Evolutionary conservation across 2,797 vertebrate species (phyloP).

Genomic region (Arctocebus calabarensis): DNA sequence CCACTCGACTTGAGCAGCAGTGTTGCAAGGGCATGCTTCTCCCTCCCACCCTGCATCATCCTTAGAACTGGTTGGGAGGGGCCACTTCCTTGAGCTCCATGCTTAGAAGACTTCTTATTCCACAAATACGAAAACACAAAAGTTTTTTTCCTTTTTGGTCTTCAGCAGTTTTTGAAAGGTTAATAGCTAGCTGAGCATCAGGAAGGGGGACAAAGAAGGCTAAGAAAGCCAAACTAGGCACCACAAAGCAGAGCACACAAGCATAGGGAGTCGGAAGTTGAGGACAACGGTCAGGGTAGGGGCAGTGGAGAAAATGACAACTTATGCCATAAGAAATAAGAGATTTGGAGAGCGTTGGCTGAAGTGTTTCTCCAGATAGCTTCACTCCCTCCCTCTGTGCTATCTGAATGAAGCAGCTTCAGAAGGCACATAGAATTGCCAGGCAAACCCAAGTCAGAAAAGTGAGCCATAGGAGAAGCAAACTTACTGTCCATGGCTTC

Average conservation of each 20-base stretch:
- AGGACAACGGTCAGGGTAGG: not conserved
- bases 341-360: not conserved
- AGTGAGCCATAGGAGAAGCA: not conserved
- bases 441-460: not conserved
- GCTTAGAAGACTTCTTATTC: not conserved
- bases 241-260: not conserved
- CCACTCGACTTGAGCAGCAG: not conserved
- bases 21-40: not conserved
- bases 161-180: conserved; percentile 9
- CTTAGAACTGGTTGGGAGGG: not conserved
- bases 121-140: conserved; percentile 17
- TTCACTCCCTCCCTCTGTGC: not conserved
- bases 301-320: not conserved
- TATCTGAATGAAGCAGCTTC: not conserved
- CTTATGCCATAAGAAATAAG: not conserved
- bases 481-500: not conserved
- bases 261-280: not conserved
- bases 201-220: not conserved
- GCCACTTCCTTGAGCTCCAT: not conserved
- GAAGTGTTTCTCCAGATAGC: not conserved
- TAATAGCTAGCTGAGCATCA: not conserved
- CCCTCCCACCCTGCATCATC: not conserved
- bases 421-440: not conserved
- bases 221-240: not conserved
- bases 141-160: not conserved